phyloP scores from a whole-genome alignment of 2,797 vertebrate species.

The Labroides dimidiatus region DNA sequence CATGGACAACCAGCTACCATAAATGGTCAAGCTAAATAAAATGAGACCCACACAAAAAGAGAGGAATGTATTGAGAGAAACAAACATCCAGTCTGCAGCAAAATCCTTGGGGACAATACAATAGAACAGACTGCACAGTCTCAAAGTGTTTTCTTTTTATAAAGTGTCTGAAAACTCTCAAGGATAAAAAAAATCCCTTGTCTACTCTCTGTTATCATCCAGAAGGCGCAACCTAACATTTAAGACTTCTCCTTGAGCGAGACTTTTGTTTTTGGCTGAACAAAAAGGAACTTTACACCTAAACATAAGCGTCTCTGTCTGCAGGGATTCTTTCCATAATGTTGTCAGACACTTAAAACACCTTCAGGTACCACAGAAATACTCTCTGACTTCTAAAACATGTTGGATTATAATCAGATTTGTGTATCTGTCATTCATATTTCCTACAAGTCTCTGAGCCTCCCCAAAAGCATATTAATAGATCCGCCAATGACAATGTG shows the following conservation, averaged over 20 bases:
- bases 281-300: background rate
- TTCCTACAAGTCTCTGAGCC: background rate
- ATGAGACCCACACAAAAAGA: too few species aligned
- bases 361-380: background rate
- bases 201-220: background rate
- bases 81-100: background rate
- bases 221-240: background rate
- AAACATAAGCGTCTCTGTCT: background rate
- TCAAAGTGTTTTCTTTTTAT: background rate
- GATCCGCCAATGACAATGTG: background rate
- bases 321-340: background rate
- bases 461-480: slow-evolving; percentile 8
- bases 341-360: background rate
- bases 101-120: background rate
- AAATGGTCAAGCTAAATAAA: too few species aligned
- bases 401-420: background rate
- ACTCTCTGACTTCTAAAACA: slow-evolving; percentile 3
- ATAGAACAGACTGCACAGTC: background rate
- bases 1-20: too few species aligned
- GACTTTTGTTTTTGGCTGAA: background rate
- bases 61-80: too few species aligned
- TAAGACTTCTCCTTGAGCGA: background rate
- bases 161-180: background rate
- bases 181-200: background rate
- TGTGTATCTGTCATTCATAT: background rate